These are phyloP conservation scores for Molorchus minor DNA, from an alignment of 2,888 invertebrate species.

Conservation along the genomic window DNA sequence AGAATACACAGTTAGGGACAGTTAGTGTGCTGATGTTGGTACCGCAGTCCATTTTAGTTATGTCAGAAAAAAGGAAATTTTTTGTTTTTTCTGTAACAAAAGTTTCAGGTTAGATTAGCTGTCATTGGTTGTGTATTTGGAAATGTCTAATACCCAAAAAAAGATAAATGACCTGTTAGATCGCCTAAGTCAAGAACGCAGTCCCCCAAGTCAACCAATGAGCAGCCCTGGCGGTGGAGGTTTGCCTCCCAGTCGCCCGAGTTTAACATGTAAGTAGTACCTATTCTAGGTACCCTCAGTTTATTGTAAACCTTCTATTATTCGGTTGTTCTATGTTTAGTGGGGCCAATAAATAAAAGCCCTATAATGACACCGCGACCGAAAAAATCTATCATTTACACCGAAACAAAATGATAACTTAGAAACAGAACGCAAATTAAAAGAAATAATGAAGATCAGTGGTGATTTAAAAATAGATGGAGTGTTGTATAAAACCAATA, in stretches of 20 bases:
- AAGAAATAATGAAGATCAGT: conserved; percentile 93
- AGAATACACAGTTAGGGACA: not conserved
- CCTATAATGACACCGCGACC: conserved; percentile 65
- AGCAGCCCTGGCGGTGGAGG: conserved; percentile 37
- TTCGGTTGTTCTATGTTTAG: conserved; percentile 32
- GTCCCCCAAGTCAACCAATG: conserved; percentile 46
- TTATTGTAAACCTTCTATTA: not conserved
- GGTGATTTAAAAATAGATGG: conserved; percentile 88
- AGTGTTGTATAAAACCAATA: conserved; percentile 79
- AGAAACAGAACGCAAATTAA: conserved; percentile 84
- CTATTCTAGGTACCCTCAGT: not conserved
- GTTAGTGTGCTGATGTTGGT: conserved; percentile 9
- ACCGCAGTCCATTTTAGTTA: conserved; percentile 39
- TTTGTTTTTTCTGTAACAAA: conserved; percentile 44
- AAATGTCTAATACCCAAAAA: conserved; percentile 75
- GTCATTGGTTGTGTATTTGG: conserved; percentile 41
- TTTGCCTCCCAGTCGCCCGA: conserved; percentile 43
- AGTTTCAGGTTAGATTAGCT: conserved; percentile 40
- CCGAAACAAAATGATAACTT: conserved; percentile 66
- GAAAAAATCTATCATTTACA: conserved; percentile 70
- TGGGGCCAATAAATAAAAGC: conserved; percentile 44
- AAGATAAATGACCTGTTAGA: conserved; percentile 86
- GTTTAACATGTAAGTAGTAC: conserved; percentile 45
- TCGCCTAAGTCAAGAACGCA: conserved; percentile 72
- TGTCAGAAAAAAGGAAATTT: conserved; percentile 41